Conservation (phyloP, 2,113 vertebrate species). For the Brachypodius melanocephalos region DNA sequence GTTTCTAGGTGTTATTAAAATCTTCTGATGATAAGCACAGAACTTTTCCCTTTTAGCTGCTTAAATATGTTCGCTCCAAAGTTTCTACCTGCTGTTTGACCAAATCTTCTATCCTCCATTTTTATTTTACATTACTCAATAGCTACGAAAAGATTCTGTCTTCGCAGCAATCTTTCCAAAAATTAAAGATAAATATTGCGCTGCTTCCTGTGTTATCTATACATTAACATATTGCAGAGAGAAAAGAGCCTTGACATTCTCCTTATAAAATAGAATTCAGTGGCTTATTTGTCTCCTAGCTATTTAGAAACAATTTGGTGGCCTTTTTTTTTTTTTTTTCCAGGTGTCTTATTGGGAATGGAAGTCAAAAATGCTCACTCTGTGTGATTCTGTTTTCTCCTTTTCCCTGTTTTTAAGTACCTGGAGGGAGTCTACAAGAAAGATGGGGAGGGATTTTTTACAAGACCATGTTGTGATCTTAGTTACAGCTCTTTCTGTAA, state of each 20-base stretch:
- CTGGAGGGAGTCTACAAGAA: background rate
- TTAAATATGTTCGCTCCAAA: background rate
- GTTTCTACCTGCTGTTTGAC: background rate
- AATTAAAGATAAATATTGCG: background rate
- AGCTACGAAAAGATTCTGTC: background rate
- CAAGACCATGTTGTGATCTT: background rate
- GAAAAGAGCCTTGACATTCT: background rate
- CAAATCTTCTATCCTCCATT: background rate
- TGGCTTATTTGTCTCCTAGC: background rate
- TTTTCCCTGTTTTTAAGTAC: background rate
- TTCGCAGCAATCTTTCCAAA: background rate
- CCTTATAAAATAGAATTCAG: background rate
- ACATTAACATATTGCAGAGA: background rate
- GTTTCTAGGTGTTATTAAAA: background rate
- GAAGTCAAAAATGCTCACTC: background rate
- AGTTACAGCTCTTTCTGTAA: background rate
- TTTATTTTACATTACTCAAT: background rate
- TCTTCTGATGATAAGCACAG: background rate
- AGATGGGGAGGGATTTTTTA: background rate
- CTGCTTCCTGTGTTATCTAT: background rate
- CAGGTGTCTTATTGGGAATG: background rate
- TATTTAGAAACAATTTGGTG: background rate
- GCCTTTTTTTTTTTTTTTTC: fast-evolving
- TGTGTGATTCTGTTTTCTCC: background rate
- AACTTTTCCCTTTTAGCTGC: background rate